Evolutionary conservation across 2,113 vertebrate genomes (phyloP), one percentile per base, ranked within the genome.

Genomic region (Sceloporus undulatus): DNA sequence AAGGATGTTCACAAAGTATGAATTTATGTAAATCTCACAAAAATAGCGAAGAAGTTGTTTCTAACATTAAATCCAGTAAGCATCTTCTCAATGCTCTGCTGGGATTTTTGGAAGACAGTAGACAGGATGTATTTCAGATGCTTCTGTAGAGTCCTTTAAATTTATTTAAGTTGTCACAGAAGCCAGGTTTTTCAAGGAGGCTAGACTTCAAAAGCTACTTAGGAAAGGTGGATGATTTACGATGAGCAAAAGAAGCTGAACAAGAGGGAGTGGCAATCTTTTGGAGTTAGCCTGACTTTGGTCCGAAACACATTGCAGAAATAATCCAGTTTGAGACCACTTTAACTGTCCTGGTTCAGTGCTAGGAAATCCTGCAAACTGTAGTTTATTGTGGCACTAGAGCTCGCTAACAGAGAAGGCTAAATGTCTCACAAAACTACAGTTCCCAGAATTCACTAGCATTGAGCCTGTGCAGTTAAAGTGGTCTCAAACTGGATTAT

Each of bases 11-110:
- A 34, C 56, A 88, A 73, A 81, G 86, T 79, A 74, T 56, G 40
- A 65, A 91, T 86, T 89, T 92, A 86, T 29, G 87, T 76, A 92
- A 96, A 92, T 92, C 16, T 0, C 48, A 38, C 1, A 78, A 88
- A 75, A 42, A n/a, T 21, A 79, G 27, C 0, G 14, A 54, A 88
- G 77, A 25, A 90, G 87, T n/a, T 90, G 59, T 11, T 89, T 88
- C 66, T 85, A 90, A 84, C 29, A 19, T 34, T 29, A 29, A 70
- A 48, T 88, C 68, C 82, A 42, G 54, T 84, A 79, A 90, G 40
- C 29, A 9, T 52, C 79, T 40, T 54, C 27, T 56, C 71, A 34
- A 75, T 59, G 40, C 79, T 25, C 90, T 66, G 40, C 68, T 29
- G 80, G 52, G n/a, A 56, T 38, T 40, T 84, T 27, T 14, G 80